A percentile compares a stretch with the other conserved stretches of the same genome.
Conservation (phyloP, 2,888 invertebrate species). For the Aphodius sticticus region DNA sequence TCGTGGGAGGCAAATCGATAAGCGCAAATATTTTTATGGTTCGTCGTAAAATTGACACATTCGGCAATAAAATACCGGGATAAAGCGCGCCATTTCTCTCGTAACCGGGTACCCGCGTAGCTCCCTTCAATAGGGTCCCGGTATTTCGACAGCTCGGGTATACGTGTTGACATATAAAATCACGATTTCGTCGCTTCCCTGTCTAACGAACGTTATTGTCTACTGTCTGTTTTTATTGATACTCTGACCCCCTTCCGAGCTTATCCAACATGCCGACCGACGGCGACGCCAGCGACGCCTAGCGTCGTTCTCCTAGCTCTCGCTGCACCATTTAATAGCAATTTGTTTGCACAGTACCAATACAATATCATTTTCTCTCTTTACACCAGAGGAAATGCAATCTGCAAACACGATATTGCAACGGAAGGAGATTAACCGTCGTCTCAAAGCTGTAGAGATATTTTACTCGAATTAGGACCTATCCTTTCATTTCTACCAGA, state of each 20-base stretch:
- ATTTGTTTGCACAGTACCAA: not conserved
- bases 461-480: too few relatives aligned
- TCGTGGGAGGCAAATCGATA: slow-evolving; percentile 21
- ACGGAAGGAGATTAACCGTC: too few relatives aligned
- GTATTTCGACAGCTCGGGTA: slow-evolving; percentile 23
- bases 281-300: not conserved
- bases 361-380: too few relatives aligned
- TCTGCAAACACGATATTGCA: too few relatives aligned
- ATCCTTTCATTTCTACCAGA: too few relatives aligned
- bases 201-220: slow-evolving; percentile 33
- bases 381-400: too few relatives aligned
- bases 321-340: not conserved
- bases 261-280: not conserved
- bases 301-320: not conserved
- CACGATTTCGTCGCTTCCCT: slow-evolving; percentile 23
- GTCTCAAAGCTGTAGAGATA: too few relatives aligned
- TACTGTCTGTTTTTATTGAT: slow-evolving; percentile 28
- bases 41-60: slow-evolving; percentile 31
- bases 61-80: slow-evolving; percentile 26
- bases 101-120: not conserved
- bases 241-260: not conserved
- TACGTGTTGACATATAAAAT: slow-evolving; percentile 31
- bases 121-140: not conserved
- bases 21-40: slow-evolving; percentile 28
- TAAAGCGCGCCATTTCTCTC: slow-evolving; percentile 28